Conservation (phyloP, 2,797 vertebrate species). For the Micropoecilia bifurca region DNA sequence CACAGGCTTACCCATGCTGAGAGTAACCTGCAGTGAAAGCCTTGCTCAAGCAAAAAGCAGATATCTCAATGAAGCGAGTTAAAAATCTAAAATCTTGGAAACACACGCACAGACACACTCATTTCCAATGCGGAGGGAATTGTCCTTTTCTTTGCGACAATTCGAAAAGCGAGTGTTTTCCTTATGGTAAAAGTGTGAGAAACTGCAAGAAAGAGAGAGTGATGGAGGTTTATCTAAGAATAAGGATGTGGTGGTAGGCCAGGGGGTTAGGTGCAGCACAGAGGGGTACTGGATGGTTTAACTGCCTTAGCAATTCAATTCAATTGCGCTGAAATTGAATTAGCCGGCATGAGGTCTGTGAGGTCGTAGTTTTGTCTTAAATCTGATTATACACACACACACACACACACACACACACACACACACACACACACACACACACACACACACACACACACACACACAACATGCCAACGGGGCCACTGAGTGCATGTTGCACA, state of each 20-base stretch:
- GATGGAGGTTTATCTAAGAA: constrained; percentile 18
- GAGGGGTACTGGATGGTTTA: constrained; percentile 43
- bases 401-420: too few relatives aligned
- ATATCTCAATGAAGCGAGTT: neutral
- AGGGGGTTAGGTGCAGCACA: constrained; percentile 16
- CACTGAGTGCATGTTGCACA: constrained; percentile 55
- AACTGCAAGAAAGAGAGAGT: neutral
- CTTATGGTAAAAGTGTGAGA: constrained; percentile 12
- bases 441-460: constrained; percentile 40
- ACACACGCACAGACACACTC: neutral
- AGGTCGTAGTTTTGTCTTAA: constrained; percentile 73
- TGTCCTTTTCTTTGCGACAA: constrained; percentile 39
- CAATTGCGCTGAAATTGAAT: constrained; percentile 81
- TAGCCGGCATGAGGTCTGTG: constrained; percentile 78
- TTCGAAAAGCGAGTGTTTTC: constrained; percentile 34
- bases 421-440: too few relatives aligned
- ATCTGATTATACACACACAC: constrained; percentile 73
- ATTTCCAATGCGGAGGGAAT: constrained; percentile 13
- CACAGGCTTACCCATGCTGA: constrained; percentile 3
- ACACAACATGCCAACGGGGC: constrained; percentile 46
- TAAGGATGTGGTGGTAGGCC: neutral
- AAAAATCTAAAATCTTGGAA: constrained; percentile 3
- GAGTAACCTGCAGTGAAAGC: constrained; percentile 13
- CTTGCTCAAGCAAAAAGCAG: constrained; percentile 9
- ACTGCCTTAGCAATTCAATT: constrained; percentile 76